phyloP scores from a whole-genome alignment of 2,113 vertebrate genomes.

The Gallinago paraguaiae region DNA sequence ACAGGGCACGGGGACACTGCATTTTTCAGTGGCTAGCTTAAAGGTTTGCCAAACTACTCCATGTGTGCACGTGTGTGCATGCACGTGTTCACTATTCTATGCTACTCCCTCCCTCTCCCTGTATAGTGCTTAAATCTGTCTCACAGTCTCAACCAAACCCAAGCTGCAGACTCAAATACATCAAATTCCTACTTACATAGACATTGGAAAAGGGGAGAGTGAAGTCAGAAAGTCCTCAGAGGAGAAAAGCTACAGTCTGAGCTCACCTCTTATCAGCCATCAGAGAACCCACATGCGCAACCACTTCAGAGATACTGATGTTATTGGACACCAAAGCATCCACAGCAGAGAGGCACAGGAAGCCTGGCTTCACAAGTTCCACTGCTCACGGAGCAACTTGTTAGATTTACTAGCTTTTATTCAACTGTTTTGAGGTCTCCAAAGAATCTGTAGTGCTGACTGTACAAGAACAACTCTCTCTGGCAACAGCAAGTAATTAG shows the following conservation, averaged over 20 bases:
- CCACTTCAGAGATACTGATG: neutral
- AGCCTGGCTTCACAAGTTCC: neutral
- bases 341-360: neutral
- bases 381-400: neutral
- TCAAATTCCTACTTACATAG: neutral
- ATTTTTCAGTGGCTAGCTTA: neutral
- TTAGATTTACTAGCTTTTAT: conserved; percentile 29
- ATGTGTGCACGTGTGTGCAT: accelerated
- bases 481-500: conserved; percentile 21
- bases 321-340: conserved; percentile 26
- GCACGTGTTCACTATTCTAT: neutral
- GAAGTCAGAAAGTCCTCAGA: neutral
- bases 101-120: neutral
- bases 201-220: neutral
- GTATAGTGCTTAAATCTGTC: neutral
- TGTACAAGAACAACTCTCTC: neutral
- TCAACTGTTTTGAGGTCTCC: conserved; percentile 1
- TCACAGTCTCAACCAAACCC: neutral
- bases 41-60: neutral
- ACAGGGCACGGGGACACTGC: neutral
- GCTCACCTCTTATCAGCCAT: conserved; percentile 13
- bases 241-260: neutral
- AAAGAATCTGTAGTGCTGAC: conserved; percentile 11
- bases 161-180: neutral
- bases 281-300: neutral